Conservation (phyloP, 2,888 invertebrate genomes). For the Dioctria rufipes region DNA sequence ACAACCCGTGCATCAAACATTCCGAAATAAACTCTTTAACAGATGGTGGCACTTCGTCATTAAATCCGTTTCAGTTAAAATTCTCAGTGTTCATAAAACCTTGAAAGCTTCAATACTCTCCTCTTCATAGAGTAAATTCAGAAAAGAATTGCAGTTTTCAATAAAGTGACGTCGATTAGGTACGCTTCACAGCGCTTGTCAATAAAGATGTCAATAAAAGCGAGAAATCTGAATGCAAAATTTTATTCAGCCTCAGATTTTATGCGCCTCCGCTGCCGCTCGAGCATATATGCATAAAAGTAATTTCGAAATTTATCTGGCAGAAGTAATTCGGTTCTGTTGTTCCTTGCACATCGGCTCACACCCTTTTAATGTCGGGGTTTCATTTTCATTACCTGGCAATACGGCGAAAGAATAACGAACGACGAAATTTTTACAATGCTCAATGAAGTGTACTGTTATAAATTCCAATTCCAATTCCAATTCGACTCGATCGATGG, state of each 20-base stretch:
- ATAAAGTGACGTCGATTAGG: constrained; percentile 54
- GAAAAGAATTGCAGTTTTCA: constrained; percentile 39
- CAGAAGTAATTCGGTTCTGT: constrained; percentile 50
- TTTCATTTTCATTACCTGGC: constrained; percentile 42
- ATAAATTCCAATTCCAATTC: constrained; percentile 56
- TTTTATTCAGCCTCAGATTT: constrained; percentile 34
- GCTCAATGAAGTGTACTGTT: constrained; percentile 59
- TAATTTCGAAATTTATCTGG: constrained; percentile 52
- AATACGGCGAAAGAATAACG: constrained; percentile 9
- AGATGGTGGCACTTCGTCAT: constrained; percentile 34
- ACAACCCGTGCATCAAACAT: constrained; percentile 7
- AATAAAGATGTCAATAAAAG: constrained; percentile 55
- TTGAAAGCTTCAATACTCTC: neutral
- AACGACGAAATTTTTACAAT: constrained; percentile 48
- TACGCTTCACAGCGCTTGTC: constrained; percentile 48
- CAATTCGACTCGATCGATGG: constrained; percentile 55
- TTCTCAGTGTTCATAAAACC: constrained; percentile 35
- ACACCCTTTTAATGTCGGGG: constrained; percentile 34
- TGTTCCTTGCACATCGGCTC: constrained; percentile 28
- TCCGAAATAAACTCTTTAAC: constrained; percentile 32
- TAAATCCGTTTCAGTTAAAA: constrained; percentile 44
- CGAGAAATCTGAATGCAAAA: constrained; percentile 52
- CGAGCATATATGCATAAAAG: constrained; percentile 38
- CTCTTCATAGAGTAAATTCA: neutral
- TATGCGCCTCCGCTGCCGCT: constrained; percentile 26